A percentile compares a stretch with the other conserved stretches of the same genome.
Evolutionary conservation across 2,888 invertebrate genomes (phyloP).

Genomic region (Chamaedrilus cognettii): DNA sequence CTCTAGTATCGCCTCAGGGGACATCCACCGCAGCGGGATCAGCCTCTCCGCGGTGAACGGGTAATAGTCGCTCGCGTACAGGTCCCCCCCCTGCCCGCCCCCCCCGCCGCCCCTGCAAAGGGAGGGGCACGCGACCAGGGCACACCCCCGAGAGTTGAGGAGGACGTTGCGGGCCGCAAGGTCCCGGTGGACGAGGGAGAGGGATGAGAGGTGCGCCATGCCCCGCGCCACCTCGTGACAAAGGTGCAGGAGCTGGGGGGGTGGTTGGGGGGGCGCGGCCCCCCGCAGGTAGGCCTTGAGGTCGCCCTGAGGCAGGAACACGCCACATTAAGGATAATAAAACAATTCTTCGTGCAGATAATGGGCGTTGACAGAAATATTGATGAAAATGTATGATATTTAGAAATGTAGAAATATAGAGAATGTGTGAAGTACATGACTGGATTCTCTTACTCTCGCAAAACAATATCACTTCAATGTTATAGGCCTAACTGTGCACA

Average conservation of each 20-base stretch:
- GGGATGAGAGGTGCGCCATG: conserved; percentile 76
- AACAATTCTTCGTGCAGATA: no score
- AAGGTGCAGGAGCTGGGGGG: conserved; percentile 59
- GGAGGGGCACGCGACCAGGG: conserved; percentile 81
- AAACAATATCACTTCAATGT: no score
- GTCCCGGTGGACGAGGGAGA: conserved; percentile 84
- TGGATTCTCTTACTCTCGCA: no score
- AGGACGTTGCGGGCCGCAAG: conserved; percentile 90
- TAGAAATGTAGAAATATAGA: no score
- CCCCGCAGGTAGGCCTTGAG: conserved; percentile 74
- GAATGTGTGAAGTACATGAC: no score
- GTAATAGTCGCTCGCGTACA: conserved; percentile 87
- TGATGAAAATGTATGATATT: no score
- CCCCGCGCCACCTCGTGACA: conserved; percentile 75
- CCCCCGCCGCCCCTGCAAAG: conserved; percentile 80
- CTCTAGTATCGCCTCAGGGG: conserved; percentile 79
- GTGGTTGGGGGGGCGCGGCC: conserved; percentile 67
- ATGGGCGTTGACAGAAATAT: no score
- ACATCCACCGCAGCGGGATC: conserved; percentile 86
- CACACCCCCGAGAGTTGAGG: conserved; percentile 75
- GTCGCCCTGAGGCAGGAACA: conserved; percentile 75
- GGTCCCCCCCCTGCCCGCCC: no score
- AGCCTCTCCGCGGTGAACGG: conserved; percentile 64
- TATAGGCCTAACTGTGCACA: no score
- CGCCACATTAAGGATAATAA: no score